A percentile compares a stretch with the other conserved stretches of the same genome.
phyloP scores from a whole-genome alignment of 2,888 invertebrate species.

The Flexamia atlantica region DNA sequence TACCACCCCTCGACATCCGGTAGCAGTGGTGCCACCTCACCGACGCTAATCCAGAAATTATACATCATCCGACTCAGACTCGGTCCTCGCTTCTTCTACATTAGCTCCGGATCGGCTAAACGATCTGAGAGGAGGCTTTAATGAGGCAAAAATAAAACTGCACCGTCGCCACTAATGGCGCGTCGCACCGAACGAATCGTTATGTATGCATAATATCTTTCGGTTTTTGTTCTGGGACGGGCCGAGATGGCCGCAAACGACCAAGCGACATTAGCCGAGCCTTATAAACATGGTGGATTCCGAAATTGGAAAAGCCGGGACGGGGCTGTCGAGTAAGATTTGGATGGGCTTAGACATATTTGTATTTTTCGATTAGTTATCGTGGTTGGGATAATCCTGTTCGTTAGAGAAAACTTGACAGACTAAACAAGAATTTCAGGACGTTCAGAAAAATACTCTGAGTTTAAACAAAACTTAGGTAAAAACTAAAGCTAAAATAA shows the following conservation, averaged over 20 bases:
- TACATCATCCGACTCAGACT: constrained; percentile 4
- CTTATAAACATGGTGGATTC: background rate
- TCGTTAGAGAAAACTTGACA: too few relatives aligned
- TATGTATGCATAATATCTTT: constrained; percentile 59
- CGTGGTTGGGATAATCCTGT: too few relatives aligned
- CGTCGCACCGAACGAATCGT: constrained; percentile 48
- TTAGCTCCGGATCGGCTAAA: constrained; percentile 49
- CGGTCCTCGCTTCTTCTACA: constrained; percentile 44
- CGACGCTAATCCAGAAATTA: constrained; percentile 27
- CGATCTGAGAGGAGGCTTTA: constrained; percentile 56
- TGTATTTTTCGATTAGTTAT: too few relatives aligned
- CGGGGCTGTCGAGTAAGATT: too few relatives aligned
- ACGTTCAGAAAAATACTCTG: too few relatives aligned
- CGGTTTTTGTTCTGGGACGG: constrained; percentile 52
- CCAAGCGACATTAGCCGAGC: background rate
- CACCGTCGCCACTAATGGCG: constrained; percentile 44
- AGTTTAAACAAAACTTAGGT: too few relatives aligned
- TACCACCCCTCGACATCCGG: constrained; percentile 55
- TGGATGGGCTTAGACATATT: too few relatives aligned
- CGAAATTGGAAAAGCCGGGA: background rate
- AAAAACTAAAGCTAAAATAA: too few relatives aligned
- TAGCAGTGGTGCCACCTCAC: background rate
- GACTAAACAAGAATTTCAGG: too few relatives aligned
- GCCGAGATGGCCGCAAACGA: constrained; percentile 10
- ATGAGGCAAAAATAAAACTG: constrained; percentile 58